Evolutionary conservation across 2,888 invertebrate genomes (phyloP), one percentile per base, ranked within the genome.

Genomic region (Lasius fuliginosus): DNA sequence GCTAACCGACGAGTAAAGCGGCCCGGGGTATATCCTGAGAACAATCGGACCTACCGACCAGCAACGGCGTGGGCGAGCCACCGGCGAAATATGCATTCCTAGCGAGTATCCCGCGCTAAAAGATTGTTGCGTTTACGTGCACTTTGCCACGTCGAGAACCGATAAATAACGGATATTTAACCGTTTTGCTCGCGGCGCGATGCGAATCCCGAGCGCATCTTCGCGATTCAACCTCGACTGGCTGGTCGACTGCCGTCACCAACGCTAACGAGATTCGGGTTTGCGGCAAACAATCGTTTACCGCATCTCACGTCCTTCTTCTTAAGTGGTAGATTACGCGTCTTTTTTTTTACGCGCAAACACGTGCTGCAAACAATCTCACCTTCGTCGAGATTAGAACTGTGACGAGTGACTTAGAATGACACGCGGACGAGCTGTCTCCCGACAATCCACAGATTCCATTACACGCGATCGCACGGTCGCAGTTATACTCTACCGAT

Each of bases 1-100:
- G 90, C 90, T 91, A 91, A 91, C 91, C 90, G 90, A 88, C 83
- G 85, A 88, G 91, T 87, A 87, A 92, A 92, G 90, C 89, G 89
- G 90, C 92, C 87, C 88, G 69, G 88, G 88, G 86, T 89, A 87
- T 92, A 93, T 93, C 93, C 93, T 93, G 93, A 93, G 94, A 94
- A 94, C 94, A 93, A 94, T 94, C 93, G 92, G 93, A 94, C 92
- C 94, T 92, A 93, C 93, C 92, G 89, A 91, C 92, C 87, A 90
- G 5, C 40, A 4, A 91, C 89, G 85, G 93, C 92, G 94, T 94
- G 93, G 93, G 94, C 93, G 93, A 93, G 83, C 88, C 90, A 90
- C 86, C 88, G 84, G 90, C 90, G 85, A 93, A 92, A 93, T 92
- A 90, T 91, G 90, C 92, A 94, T 94, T 93, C 93, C 91, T 91